These are phyloP conservation scores for Odontomyia ornata DNA, from an alignment of 2,888 invertebrate genomes.

Conservation along the genomic window DNA sequence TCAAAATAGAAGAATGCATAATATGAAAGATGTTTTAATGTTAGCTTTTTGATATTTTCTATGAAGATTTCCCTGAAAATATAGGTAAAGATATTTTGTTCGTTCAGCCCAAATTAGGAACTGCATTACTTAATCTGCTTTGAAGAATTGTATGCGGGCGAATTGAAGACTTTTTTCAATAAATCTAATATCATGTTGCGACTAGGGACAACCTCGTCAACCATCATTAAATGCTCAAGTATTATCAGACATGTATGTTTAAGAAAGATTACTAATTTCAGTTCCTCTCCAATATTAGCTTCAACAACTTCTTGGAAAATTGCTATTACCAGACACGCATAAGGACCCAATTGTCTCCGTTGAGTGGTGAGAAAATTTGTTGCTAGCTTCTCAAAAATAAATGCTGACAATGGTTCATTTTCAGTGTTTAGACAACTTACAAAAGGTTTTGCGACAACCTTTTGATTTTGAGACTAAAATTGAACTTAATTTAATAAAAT, in stretches of 20 bases:
- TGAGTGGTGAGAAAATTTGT: constrained; percentile 59
- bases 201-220: constrained; percentile 61
- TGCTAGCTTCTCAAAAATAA: constrained; percentile 59
- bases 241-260: constrained; percentile 56
- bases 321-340: constrained; percentile 59
- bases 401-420: constrained; percentile 55
- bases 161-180: constrained; percentile 54
- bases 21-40: constrained; percentile 61
- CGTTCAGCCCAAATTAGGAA: background rate
- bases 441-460: constrained; percentile 60
- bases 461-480: constrained; percentile 55
- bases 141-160: constrained; percentile 53
- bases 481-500: background rate
- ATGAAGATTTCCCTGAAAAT: constrained; percentile 52
- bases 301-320: constrained; percentile 59
- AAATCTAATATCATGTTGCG: constrained; percentile 56
- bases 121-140: constrained; percentile 51
- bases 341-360: constrained; percentile 58
- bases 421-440: constrained; percentile 57
- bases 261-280: constrained; percentile 55
- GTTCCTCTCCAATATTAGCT: constrained; percentile 48
- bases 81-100: background rate
- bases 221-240: constrained; percentile 63
- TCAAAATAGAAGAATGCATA: constrained; percentile 62
- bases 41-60: constrained; percentile 56